A percentile compares a stretch with the other conserved stretches of the same genome.
Conservation (phyloP, 2,888 invertebrate species). For the Mesochorus sp. region DNA sequence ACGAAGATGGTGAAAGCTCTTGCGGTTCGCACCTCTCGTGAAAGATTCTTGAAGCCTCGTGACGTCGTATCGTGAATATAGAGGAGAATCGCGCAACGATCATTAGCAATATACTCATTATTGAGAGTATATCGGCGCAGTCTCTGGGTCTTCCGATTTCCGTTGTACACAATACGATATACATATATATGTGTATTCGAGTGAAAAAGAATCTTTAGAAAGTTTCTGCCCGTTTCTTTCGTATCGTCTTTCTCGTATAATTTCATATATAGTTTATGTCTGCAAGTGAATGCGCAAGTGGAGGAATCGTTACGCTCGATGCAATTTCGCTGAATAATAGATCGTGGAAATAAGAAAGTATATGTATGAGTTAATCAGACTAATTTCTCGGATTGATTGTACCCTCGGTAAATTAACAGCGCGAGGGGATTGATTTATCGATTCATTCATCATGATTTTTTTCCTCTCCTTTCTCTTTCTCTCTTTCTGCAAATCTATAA, state of each 20-base stretch:
- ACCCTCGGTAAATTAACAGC: not conserved
- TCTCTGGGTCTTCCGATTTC: constrained; percentile 49
- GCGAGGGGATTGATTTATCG: constrained; percentile 2
- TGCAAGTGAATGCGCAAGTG: not conserved
- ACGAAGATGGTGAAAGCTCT: constrained; percentile 47
- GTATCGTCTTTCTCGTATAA: constrained; percentile 32
- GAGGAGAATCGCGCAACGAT: no score
- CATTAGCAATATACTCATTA: constrained; percentile 53
- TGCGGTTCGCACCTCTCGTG: not conserved
- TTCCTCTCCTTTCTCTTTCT: not conserved
- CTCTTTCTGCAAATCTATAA: not conserved
- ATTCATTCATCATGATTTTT: not conserved
- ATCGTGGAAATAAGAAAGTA: constrained; percentile 56
- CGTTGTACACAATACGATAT: constrained; percentile 11
- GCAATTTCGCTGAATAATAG: constrained; percentile 43
- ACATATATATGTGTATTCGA: not conserved
- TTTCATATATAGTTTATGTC: constrained; percentile 27
- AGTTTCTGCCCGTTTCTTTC: constrained; percentile 34
- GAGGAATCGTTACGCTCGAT: constrained; percentile 46
- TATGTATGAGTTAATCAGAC: not conserved
- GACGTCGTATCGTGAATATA: constrained; percentile 33
- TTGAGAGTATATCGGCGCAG: constrained; percentile 38
- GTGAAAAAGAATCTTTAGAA: constrained; percentile 49
- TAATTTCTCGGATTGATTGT: constrained; percentile 18
- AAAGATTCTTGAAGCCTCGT: constrained; percentile 19